phyloP scores from a whole-genome alignment of 1,140 invertebrate genomes.

The Branchinecta lindahli region DNA sequence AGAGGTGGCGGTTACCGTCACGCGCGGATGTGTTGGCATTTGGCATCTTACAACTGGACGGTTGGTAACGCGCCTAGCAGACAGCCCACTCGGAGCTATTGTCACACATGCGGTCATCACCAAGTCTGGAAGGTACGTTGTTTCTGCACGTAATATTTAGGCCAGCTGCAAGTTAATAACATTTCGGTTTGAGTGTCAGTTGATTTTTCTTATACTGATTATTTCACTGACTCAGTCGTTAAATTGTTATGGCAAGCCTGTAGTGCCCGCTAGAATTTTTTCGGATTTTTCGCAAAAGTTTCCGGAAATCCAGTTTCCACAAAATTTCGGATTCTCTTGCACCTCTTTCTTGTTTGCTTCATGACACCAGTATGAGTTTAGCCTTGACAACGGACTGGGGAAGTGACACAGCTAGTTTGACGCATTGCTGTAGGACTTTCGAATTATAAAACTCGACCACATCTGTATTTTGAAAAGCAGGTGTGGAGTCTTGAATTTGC shows the following conservation, averaged over 20 bases:
- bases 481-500: no score
- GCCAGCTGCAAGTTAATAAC: background rate
- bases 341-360: no score
- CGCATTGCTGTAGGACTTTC: no score
- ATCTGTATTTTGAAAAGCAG: no score
- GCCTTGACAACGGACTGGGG: no score
- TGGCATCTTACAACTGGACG: constrained; percentile 82
- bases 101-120: constrained; percentile 83
- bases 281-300: no score
- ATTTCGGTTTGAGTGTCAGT: background rate
- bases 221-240: background rate
- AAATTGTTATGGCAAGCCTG: background rate
- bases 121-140: constrained; percentile 50
- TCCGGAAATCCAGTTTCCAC: no score
- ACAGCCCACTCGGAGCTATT: constrained; percentile 81
- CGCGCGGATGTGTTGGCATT: constrained; percentile 79
- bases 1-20: constrained; percentile 66
- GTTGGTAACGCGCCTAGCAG: constrained; percentile 66
- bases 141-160: background rate
- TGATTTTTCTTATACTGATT: background rate
- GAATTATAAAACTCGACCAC: no score
- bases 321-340: no score
- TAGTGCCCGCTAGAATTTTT: background rate
- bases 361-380: no score
- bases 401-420: no score